Base-by-base conservation (phyloP, 2,888 invertebrate species). In the Linnaemya tessellans region DNA sequence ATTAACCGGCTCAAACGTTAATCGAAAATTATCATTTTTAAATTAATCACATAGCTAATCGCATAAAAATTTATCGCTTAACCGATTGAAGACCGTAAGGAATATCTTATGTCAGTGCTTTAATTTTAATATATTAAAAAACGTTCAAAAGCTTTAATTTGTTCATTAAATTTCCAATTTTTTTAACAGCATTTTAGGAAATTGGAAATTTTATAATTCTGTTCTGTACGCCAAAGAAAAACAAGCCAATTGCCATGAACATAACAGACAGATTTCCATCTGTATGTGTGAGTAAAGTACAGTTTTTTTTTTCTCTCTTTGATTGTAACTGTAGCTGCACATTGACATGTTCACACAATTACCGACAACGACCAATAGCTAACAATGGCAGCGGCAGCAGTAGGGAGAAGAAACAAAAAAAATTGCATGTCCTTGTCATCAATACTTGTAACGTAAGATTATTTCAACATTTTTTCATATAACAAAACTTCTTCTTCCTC, bases 401-500 rank as follows among this genome's bases (percentile, higher is more conserved):
- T n/a, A n/a, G n/a, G 10, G 18, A 18, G 4, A 10, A 10, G 49
- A 5, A 49, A 46, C 38, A 67, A 77, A 51, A 30, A 30, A 30
- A 3, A 30, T 1, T 35, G 22, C 11, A 65, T 58, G 73, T 73
- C 71, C 73, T 80, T 80, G 80, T 58, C 73, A 73, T 73, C 80
- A 65, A 73, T 65, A 22, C 13, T 15, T 15, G 22, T 43, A 58
- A 58, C 30, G 4, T 56, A 64, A 46, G 30, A 80, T 71, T 64
- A 46, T 65, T 64, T 64, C 22, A 56, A 41, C 46, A 56, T 51
- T 67, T 64, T 41, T 51, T 43, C 30, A 60, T 30, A 30, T 2
- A 30, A 79, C 64, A n/a, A 62, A 51, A 22, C 7, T 51, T 54
- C 20, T 64, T 70, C 20, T 15, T 58, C 13, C 5, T 30, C 30